Conservation (phyloP, 2,797 vertebrate species). For the Sebastes hubbsi region DNA sequence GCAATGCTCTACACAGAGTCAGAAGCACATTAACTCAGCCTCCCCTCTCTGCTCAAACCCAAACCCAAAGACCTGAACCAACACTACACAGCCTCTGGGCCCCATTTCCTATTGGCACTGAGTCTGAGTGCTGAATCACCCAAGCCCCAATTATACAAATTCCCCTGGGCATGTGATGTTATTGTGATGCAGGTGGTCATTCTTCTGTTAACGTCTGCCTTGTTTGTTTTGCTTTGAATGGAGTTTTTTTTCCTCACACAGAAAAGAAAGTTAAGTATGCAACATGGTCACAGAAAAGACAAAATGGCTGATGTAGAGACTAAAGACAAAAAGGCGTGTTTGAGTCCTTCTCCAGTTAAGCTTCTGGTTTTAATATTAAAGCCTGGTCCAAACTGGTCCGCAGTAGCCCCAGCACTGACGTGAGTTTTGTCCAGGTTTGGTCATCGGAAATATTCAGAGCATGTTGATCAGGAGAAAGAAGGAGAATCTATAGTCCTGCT, state of each 20-base stretch:
- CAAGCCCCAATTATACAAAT: conserved; percentile 46
- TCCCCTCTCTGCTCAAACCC: conserved; percentile 10
- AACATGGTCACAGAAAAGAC: neutral
- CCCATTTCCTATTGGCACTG: conserved; percentile 42
- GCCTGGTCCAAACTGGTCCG: neutral
- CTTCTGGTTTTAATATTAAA: neutral
- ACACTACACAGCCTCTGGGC: conserved; percentile 46
- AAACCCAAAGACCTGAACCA: conserved; percentile 48
- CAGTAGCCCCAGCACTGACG: neutral
- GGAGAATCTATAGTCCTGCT: neutral
- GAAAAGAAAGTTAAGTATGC: neutral
- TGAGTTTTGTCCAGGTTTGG: neutral
- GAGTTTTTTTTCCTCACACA: neutral
- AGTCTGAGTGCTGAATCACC: conserved; percentile 44
- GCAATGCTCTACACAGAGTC: conserved; percentile 34
- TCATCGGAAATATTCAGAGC: neutral
- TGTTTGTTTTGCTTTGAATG: neutral
- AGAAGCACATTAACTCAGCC: conserved; percentile 49
- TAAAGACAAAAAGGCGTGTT: neutral
- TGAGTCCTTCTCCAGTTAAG: neutral
- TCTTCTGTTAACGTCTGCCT: conserved; percentile 25
- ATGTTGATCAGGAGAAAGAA: neutral
- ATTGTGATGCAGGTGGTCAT: conserved; percentile 45
- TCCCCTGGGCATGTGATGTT: conserved; percentile 9
- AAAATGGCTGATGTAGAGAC: neutral